Percentiles rank a stretch among this genome's conserved stretches.
These are phyloP conservation scores for Botrylloides violaceus DNA, from an alignment of 23 tunicate genomes.

Conservation along the genomic window DNA sequence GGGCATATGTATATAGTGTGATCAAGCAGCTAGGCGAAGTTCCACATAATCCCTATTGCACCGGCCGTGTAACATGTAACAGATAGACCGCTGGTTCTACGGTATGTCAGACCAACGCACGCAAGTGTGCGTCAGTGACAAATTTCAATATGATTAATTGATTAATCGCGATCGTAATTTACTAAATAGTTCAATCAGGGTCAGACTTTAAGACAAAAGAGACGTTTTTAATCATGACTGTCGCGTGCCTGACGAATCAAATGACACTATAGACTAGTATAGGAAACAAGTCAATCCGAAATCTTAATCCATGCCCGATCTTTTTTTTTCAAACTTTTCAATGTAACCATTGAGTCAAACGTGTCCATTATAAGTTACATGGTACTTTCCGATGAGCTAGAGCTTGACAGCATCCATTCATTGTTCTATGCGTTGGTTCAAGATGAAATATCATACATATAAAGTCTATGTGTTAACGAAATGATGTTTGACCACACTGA, in stretches of 20 bases:
- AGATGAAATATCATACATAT: neutral
- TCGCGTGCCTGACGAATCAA: neutral
- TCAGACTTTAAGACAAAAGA: too few relatives aligned
- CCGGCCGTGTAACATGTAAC: too few relatives aligned
- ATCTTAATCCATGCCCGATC: neutral
- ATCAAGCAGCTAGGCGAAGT: too few relatives aligned
- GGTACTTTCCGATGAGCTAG: conserved; percentile 2
- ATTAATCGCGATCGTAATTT: too few relatives aligned
- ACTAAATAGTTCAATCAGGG: too few relatives aligned
- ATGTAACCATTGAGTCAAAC: neutral
- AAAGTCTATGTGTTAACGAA: neutral
- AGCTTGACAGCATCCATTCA: neutral
- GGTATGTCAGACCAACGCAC: too few relatives aligned
- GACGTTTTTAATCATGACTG: neutral
- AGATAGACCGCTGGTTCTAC: too few relatives aligned
- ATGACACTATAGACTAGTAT: neutral
- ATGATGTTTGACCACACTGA: neutral
- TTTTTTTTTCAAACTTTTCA: too few relatives aligned
- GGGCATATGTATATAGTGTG: too few relatives aligned
- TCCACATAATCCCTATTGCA: too few relatives aligned
- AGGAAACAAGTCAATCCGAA: neutral
- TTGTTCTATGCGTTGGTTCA: neutral
- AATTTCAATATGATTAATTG: too few relatives aligned
- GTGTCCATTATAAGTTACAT: neutral
- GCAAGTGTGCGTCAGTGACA: too few relatives aligned